phyloP scores from a whole-genome alignment of 2,888 invertebrate genomes.

The Acanthosepion pharaonis region DNA sequence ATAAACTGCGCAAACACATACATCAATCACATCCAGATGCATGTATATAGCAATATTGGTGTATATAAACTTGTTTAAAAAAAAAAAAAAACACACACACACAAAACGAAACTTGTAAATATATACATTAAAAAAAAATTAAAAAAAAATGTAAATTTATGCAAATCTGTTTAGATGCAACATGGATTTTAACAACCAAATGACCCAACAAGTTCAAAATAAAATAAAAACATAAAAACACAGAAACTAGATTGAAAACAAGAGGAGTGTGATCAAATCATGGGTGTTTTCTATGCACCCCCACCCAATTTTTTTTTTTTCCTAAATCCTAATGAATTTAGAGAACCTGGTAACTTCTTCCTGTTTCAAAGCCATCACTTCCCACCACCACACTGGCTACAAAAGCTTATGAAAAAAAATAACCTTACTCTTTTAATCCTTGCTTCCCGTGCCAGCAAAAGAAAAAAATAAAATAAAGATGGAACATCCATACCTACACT shows the following conservation, averaged over 20 bases:
- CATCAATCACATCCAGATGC: conserved; percentile 57
- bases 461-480: not conserved
- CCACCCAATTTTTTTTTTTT: not conserved
- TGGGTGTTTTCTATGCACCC: not conserved
- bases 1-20: conserved; percentile 64
- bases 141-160: conserved; percentile 17
- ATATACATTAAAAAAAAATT: not conserved
- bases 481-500: not conserved
- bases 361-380: not conserved
- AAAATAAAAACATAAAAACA: not conserved
- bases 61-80: conserved; percentile 35
- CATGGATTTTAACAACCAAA: not conserved
- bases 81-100: not conserved
- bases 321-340: not conserved
- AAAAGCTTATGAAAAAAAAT: not conserved
- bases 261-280: not conserved
- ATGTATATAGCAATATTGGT: conserved; percentile 56
- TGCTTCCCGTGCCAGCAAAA: not conserved
- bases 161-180: not conserved
- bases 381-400: not conserved
- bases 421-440: not conserved
- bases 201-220: not conserved
- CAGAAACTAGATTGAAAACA: not conserved
- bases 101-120: not conserved
- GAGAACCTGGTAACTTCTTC: not conserved